These are phyloP conservation scores for Clivina fossor DNA, from an alignment of 2,888 invertebrate species.

Conservation along the genomic window DNA sequence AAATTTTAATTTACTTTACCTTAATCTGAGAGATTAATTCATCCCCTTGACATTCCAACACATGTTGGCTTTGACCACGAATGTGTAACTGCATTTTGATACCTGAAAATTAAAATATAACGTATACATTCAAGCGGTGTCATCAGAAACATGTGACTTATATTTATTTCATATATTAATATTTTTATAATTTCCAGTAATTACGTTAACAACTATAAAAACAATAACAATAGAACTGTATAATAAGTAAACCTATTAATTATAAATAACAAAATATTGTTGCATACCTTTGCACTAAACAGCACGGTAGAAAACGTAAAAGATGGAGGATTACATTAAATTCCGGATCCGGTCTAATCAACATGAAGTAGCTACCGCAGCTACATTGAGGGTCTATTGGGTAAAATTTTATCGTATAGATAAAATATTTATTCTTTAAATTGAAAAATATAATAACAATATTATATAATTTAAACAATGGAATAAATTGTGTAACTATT, in stretches of 20 bases:
- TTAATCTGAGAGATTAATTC: slow-evolving; percentile 76
- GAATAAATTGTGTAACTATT: too few relatives aligned
- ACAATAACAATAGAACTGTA: not conserved
- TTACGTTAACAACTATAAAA: slow-evolving; percentile 2
- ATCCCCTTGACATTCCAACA: slow-evolving; percentile 71
- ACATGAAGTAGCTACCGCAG: too few relatives aligned
- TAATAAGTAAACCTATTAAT: not conserved
- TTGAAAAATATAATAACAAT: too few relatives aligned
- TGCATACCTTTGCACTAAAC: slow-evolving; percentile 24
- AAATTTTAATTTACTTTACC: slow-evolving; percentile 55
- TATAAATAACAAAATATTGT: not conserved
- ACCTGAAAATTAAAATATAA: slow-evolving; percentile 47
- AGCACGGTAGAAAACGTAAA: slow-evolving; percentile 28
- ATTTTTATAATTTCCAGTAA: not conserved
- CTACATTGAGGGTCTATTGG: too few relatives aligned
- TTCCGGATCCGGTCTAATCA: slow-evolving; percentile 25
- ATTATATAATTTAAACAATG: too few relatives aligned
- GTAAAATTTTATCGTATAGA: too few relatives aligned
- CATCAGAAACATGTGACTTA: slow-evolving; percentile 28
- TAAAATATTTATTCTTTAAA: too few relatives aligned
- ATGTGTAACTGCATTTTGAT: slow-evolving; percentile 80
- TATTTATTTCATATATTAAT: slow-evolving; percentile 9
- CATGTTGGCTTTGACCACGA: slow-evolving; percentile 73
- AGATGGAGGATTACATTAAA: slow-evolving; percentile 21
- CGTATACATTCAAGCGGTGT: not conserved